Conservation (phyloP, 1,140 invertebrate species). For the Bathynomus jamesi region DNA sequence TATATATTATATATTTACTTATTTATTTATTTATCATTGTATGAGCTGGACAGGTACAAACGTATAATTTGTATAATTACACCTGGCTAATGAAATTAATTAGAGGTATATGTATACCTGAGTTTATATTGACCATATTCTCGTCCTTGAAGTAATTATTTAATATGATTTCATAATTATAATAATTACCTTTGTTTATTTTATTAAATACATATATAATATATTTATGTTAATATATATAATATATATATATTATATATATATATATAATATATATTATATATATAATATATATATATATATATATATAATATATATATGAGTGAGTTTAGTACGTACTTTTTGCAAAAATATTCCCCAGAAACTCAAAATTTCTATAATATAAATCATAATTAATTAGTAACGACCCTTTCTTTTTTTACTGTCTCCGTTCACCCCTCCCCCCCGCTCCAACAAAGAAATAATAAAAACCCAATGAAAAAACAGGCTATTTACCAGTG, state of each 20-base stretch:
- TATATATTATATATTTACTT: not conserved
- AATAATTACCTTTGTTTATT: not conserved
- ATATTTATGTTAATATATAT: not conserved
- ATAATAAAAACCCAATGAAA: too few species aligned
- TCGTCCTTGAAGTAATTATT: not conserved
- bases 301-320: not conserved
- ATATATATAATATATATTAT: not conserved
- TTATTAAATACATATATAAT: not conserved
- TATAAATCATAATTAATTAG: too few species aligned
- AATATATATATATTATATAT: not conserved
- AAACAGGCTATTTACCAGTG: too few species aligned
- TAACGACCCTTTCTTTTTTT: too few species aligned
- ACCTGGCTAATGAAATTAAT: not conserved
- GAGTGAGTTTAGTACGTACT: not conserved
- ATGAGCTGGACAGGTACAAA: not conserved
- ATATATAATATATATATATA: not conserved
- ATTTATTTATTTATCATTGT: not conserved
- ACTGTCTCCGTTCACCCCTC: too few species aligned
- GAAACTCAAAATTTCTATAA: too few species aligned
- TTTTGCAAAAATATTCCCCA: not conserved
- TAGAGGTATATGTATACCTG: not conserved
- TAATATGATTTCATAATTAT: not conserved
- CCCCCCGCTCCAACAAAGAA: too few species aligned
- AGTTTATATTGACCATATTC: not conserved
- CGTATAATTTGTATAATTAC: not conserved